Conservation (phyloP, 2,113 vertebrate species). For the Pseudonaja textilis region DNA sequence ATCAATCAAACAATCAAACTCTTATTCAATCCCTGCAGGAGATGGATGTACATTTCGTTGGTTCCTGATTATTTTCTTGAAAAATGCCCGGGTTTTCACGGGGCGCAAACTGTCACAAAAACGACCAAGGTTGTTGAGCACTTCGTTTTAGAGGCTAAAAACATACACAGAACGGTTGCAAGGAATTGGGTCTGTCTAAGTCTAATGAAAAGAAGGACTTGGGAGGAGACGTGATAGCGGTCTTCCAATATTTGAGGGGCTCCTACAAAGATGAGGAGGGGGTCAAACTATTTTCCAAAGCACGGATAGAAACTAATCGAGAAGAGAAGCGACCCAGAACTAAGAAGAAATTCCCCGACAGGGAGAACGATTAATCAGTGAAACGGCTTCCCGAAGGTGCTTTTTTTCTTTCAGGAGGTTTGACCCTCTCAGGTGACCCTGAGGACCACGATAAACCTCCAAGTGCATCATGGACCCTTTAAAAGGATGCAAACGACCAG, state of each 20-base stretch:
- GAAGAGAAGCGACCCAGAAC: background rate
- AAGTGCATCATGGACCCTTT: too few relatives aligned
- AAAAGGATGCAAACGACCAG: too few relatives aligned
- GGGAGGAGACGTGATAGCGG: background rate
- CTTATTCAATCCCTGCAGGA: background rate
- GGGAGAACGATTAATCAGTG: background rate
- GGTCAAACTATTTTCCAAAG: background rate
- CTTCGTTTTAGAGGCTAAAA: background rate
- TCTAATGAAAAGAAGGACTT: background rate
- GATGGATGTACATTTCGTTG: background rate
- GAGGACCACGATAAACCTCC: too few relatives aligned
- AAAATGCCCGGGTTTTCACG: background rate
- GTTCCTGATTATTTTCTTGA: background rate
- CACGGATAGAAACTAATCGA: background rate
- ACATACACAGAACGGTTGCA: background rate
- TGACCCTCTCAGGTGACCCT: too few relatives aligned
- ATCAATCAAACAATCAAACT: background rate
- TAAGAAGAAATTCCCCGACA: background rate
- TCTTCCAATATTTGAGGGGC: background rate
- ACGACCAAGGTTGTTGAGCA: fast-evolving
- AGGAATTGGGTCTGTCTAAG: background rate
- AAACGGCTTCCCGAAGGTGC: too few relatives aligned
- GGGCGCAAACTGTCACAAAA: background rate
- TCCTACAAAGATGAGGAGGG: background rate
- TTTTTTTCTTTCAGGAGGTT: too few relatives aligned